These are phyloP conservation scores for Amyelois transitella DNA, from an alignment of 1,140 invertebrate genomes.

Conservation along the genomic window DNA sequence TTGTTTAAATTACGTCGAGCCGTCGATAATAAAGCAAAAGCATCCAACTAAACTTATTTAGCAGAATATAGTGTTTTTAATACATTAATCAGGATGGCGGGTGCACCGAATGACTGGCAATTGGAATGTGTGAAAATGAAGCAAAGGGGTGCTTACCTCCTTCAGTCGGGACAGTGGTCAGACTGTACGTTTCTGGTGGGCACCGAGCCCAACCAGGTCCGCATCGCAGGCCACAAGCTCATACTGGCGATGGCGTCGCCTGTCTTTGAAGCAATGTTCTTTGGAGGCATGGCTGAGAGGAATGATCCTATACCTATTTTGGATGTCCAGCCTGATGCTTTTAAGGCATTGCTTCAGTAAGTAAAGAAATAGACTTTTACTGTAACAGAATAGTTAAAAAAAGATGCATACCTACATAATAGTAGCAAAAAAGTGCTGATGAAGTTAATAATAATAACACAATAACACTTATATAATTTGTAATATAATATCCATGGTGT, in stretches of 20 bases:
- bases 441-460: too few species aligned
- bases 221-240: conserved; percentile 85
- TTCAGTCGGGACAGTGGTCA: conserved; percentile 85
- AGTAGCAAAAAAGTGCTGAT: too few species aligned
- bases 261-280: conserved; percentile 88
- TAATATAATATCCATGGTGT: too few species aligned
- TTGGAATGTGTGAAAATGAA: conserved; percentile 79
- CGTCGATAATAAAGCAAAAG: too few species aligned
- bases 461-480: too few species aligned
- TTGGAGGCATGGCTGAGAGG: conserved; percentile 81
- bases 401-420: too few species aligned
- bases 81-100: conserved; percentile 27
- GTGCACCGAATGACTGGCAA: conserved; percentile 80
- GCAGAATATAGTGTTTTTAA: background rate
- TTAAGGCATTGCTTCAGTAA: conserved; percentile 78
- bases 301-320: conserved; percentile 84
- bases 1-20: too few species aligned
- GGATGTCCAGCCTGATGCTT: conserved; percentile 90
- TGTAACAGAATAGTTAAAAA: too few species aligned
- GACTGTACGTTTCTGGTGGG: conserved; percentile 90
- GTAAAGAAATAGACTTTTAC: too few species aligned
- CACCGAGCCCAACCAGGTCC: conserved; percentile 82
- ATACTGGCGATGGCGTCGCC: conserved; percentile 89
- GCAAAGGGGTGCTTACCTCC: conserved; percentile 80
- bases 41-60: too few species aligned